Base-by-base conservation (phyloP, 2,888 invertebrate genomes). In the Ornithoptera alexandrae region DNA sequence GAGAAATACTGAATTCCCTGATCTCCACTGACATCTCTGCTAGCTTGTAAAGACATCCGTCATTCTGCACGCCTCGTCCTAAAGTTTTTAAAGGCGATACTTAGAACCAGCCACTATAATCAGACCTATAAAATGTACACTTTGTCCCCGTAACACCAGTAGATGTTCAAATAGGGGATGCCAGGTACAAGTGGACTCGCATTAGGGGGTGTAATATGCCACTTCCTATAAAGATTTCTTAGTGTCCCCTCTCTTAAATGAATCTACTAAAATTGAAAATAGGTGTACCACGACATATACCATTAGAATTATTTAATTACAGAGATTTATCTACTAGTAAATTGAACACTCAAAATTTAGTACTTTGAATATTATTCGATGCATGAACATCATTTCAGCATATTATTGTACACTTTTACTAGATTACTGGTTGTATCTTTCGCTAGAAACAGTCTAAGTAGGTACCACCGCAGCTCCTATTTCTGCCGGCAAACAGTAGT, bases 41-140 rank as follows among this genome's bases (percentile, higher is more conserved):
- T 81, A 81, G 84, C 89, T 89, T 89, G 92, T 92, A 90, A 90
- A 91, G 88, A 85, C 88, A 91, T 92, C 87, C 86, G 87, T 92
- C 92, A 91, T 90, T 88, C 90, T 75, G 81, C 87, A 83, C 87
- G 80, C 78, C 71, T 74, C 76, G 75, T 88, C 90, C 91, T 20
- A 77, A 75, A 74, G 76, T 82, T 81, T 81, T 81, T 77, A 77
- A 79, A 73, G 77, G 74, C 79, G 81, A 81, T 81, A 82, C 82
- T 84, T 81, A 83, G 74, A 78, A 70, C 70, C 67, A 68, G 68
- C 87, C 81, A 85, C 2, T 69, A 62, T 74, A 72, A 30, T 5
- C 2, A 77, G 82, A 84, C 68, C 82, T 68, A 57, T 63, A 36
- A 15, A 20, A 39, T 66, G 62, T 66, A 65, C 67, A 67, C 70